Percentiles rank a stretch among this genome's conserved stretches.
phyloP scores from a whole-genome alignment of 2,888 invertebrate species.

The Mactromeris polynyma region DNA sequence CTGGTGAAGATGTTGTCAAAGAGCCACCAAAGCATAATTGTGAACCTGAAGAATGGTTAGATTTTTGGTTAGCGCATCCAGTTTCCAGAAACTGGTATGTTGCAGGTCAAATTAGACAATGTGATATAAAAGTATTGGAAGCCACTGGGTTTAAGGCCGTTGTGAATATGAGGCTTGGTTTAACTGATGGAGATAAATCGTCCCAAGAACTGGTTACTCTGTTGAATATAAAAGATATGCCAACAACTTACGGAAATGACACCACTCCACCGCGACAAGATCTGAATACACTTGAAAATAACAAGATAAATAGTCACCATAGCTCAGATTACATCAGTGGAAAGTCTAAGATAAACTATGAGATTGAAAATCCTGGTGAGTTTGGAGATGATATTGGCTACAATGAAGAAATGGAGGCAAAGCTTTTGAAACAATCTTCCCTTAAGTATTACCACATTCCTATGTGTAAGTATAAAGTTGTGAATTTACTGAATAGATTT shows the following conservation, averaged over 20 bases:
- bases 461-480: conserved; percentile 72
- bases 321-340: conserved; percentile 74
- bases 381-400: conserved; percentile 84
- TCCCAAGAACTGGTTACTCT: conserved; percentile 81
- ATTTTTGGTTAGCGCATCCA: conserved; percentile 82
- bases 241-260: conserved; percentile 76
- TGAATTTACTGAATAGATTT: background rate
- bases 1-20: conserved; percentile 75
- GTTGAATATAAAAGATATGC: conserved; percentile 78
- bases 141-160: conserved; percentile 76
- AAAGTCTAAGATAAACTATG: conserved; percentile 77
- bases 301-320: conserved; percentile 70
- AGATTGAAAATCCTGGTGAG: conserved; percentile 77
- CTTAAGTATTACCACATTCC: conserved; percentile 79
- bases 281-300: conserved; percentile 66
- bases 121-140: conserved; percentile 75
- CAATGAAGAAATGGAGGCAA: conserved; percentile 77
- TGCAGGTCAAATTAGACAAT: conserved; percentile 80
- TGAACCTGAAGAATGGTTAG: conserved; percentile 78
- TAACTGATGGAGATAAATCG: conserved; percentile 71
- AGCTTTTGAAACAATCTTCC: conserved; percentile 65
- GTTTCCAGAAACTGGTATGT: conserved; percentile 80
- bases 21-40: conserved; percentile 73
- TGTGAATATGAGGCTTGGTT: conserved; percentile 79
- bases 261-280: conserved; percentile 74